phyloP scores from a whole-genome alignment of 1,140 invertebrate species.

The Cydia pomonella region DNA sequence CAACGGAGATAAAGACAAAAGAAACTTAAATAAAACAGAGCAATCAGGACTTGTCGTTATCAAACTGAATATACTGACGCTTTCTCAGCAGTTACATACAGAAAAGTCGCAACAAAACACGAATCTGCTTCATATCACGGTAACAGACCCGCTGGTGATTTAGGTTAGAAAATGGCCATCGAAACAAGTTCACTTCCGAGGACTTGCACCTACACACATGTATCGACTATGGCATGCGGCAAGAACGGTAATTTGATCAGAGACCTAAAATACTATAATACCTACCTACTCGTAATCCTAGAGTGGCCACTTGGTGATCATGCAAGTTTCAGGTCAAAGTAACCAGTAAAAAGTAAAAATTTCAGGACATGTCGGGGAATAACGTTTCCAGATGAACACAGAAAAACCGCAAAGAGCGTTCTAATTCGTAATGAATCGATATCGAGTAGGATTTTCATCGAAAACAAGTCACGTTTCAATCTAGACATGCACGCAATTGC shows the following conservation, averaged over 20 bases:
- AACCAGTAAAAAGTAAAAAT: background rate
- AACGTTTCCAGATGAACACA: background rate
- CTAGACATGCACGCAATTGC: slow-evolving; percentile 7
- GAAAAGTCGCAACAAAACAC: background rate
- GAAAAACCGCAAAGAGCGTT: background rate
- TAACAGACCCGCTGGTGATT: background rate
- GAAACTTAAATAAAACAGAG: background rate
- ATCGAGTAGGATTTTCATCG: background rate
- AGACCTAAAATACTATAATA: too few species aligned
- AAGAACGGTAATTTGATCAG: too few species aligned
- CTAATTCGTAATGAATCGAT: slow-evolving; percentile 2
- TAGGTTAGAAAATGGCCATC: slow-evolving; percentile 3
- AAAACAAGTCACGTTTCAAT: background rate
- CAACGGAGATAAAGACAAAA: slow-evolving; percentile 19
- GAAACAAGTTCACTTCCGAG: background rate
- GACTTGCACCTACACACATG: background rate
- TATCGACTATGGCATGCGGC: too few species aligned
- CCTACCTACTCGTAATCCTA: too few species aligned
- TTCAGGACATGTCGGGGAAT: background rate
- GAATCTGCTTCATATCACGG: background rate
- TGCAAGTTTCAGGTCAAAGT: background rate
- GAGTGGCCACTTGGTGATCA: too few species aligned
- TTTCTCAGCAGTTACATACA: background rate
- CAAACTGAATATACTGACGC: background rate
- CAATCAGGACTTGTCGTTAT: background rate